A percentile compares a stretch with the other conserved stretches of the same genome.
phyloP scores from a whole-genome alignment of 2,113 vertebrate species.

The Cryptotis parvus region DNA sequence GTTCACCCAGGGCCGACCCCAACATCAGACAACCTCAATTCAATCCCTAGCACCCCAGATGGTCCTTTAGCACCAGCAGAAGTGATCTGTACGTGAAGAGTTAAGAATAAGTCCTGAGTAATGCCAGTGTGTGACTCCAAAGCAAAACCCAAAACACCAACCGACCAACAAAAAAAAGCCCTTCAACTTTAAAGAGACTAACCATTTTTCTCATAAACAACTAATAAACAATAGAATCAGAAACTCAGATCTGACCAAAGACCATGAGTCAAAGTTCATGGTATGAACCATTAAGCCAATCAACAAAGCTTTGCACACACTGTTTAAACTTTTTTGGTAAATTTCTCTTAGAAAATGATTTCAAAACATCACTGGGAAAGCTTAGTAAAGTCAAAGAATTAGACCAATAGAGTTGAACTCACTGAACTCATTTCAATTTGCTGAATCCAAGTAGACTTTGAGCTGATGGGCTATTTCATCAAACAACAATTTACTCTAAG shows the following conservation, averaged over 20 bases:
- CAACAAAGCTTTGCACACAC: too few relatives aligned
- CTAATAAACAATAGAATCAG: background rate
- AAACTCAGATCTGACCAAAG: background rate
- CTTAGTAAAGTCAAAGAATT: conserved; percentile 32
- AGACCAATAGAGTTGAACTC: conserved; percentile 4
- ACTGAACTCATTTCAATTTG: conserved; percentile 4
- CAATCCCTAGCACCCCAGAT: too few relatives aligned
- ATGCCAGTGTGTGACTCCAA: too few relatives aligned
- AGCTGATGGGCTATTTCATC: background rate
- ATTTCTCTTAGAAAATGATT: background rate
- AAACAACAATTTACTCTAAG: background rate
- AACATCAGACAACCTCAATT: too few relatives aligned
- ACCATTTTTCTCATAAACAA: background rate
- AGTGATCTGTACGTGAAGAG: too few relatives aligned
- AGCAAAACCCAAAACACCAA: too few relatives aligned
- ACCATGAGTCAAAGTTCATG: background rate
- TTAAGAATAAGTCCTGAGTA: too few relatives aligned
- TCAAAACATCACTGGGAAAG: background rate
- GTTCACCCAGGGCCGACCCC: too few relatives aligned
- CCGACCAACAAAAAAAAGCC: background rate
- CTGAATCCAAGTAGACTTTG: conserved; percentile 11
- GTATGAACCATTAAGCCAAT: background rate
- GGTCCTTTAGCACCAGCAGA: too few relatives aligned
- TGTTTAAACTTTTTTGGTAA: background rate
- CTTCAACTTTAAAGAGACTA: background rate